phyloP scores from a whole-genome alignment of 1,140 invertebrate genomes.

The Sitodiplosis mosellana region DNA sequence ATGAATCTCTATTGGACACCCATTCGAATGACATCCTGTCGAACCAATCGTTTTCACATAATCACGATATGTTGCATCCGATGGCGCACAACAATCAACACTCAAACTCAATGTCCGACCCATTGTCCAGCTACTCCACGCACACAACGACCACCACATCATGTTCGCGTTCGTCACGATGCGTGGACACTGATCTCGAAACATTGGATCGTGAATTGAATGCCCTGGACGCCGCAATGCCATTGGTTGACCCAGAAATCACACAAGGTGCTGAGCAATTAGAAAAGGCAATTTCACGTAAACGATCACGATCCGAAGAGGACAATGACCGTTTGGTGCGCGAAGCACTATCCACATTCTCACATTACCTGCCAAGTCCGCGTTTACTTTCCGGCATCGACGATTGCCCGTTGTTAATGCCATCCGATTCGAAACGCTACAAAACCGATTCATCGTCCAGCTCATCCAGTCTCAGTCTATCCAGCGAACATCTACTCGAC shows the following conservation, averaged over 20 bases:
- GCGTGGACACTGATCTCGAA: slow-evolving; percentile 20
- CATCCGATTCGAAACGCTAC: slow-evolving; percentile 10
- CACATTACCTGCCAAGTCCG: slow-evolving; percentile 42
- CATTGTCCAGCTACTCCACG: not conserved
- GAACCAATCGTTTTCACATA: no score
- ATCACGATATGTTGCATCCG: no score
- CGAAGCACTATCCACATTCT: slow-evolving; percentile 42
- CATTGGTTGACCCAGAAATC: slow-evolving; percentile 20
- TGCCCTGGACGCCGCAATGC: slow-evolving; percentile 24
- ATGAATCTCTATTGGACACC: no score
- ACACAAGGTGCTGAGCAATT: slow-evolving; percentile 23
- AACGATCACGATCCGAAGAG: slow-evolving; percentile 29
- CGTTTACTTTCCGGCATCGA: slow-evolving; percentile 46
- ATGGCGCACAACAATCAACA: not conserved
- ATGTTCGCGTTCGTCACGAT: slow-evolving; percentile 5
- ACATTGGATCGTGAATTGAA: slow-evolving; percentile 22
- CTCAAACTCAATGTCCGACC: not conserved
- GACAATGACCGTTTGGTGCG: slow-evolving; percentile 38
- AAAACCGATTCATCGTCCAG: slow-evolving; percentile 1
- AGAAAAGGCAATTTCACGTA: slow-evolving; percentile 20
- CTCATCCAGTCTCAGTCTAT: not conserved
- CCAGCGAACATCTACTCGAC: slow-evolving; percentile 13
- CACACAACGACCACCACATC: not conserved
- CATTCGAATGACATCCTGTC: no score
- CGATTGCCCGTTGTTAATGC: slow-evolving; percentile 21